Percentiles rank a stretch among this genome's conserved stretches.
These are phyloP conservation scores for Alaudala cheleensis DNA, from an alignment of 2,113 vertebrate species.

Conservation along the genomic window DNA sequence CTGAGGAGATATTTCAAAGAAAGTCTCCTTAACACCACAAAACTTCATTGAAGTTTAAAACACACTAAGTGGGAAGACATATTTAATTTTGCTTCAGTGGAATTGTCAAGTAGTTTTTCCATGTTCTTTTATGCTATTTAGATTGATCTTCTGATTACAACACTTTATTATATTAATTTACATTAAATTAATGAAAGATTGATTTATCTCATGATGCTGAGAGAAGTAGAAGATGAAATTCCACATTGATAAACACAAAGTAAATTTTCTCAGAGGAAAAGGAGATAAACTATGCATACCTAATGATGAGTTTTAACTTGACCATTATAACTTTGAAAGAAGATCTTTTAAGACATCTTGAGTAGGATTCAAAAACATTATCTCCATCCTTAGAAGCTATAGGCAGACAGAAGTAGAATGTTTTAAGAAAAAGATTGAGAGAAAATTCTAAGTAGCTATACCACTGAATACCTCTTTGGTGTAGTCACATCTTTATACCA, in stretches of 20 bases:
- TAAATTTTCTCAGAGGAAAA: not conserved
- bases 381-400: not conserved
- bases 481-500: not conserved
- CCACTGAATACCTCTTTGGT: not conserved
- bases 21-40: not conserved
- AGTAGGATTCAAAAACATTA: not conserved
- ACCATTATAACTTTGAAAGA: not conserved
- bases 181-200: constrained; percentile 38
- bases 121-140: not conserved
- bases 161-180: not conserved
- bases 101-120: not conserved
- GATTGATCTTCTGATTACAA: not conserved
- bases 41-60: not conserved
- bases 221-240: constrained; percentile 9
- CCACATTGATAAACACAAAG: not conserved
- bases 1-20: not conserved
- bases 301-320: not conserved
- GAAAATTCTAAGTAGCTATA: not conserved
- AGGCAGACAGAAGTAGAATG: not conserved
- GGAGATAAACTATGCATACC: not conserved
- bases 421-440: not conserved
- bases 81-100: not conserved
- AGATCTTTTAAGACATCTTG: not conserved
- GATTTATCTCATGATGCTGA: constrained; percentile 7
- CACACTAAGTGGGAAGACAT: not conserved